phyloP scores from a whole-genome alignment of 2,797 vertebrate genomes.

The Acrossocheilus fasciatus region DNA sequence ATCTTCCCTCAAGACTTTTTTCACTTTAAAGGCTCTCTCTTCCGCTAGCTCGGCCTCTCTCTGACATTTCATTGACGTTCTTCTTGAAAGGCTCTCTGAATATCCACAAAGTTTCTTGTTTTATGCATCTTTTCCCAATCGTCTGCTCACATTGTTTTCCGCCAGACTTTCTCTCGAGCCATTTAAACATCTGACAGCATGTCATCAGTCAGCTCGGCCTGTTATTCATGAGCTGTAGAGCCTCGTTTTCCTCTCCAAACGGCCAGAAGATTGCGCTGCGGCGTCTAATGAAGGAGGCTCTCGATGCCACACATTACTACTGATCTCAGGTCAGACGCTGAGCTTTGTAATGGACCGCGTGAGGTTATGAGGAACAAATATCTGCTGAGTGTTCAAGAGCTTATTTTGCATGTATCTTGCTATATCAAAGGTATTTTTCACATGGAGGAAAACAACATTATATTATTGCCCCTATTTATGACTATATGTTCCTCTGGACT shows the following conservation, averaged over 20 bases:
- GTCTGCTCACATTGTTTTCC: not conserved
- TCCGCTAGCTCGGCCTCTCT: slow-evolving; percentile 10
- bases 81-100: slow-evolving; percentile 2
- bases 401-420: no score
- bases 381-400: not conserved
- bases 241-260: slow-evolving; percentile 31
- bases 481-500: no score
- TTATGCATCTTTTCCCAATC: not conserved
- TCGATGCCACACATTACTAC: not conserved
- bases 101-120: not conserved
- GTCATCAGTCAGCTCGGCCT: slow-evolving; percentile 53
- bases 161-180: slow-evolving; percentile 21
- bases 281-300: not conserved
- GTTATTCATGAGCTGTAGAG: slow-evolving; percentile 56
- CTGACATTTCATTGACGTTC: slow-evolving; percentile 15
- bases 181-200: slow-evolving; percentile 62
- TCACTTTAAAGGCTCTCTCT: slow-evolving; percentile 56
- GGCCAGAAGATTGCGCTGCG: no score
- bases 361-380: not conserved
- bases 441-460: no score
- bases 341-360: not conserved
- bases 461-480: no score
- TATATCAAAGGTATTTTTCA: no score
- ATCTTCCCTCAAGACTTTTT: not conserved
- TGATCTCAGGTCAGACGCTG: not conserved